Evolutionary conservation across 1,140 invertebrate genomes (phyloP), one percentile per base, ranked within the genome.

Genomic region (Wiebesia pumilae): DNA sequence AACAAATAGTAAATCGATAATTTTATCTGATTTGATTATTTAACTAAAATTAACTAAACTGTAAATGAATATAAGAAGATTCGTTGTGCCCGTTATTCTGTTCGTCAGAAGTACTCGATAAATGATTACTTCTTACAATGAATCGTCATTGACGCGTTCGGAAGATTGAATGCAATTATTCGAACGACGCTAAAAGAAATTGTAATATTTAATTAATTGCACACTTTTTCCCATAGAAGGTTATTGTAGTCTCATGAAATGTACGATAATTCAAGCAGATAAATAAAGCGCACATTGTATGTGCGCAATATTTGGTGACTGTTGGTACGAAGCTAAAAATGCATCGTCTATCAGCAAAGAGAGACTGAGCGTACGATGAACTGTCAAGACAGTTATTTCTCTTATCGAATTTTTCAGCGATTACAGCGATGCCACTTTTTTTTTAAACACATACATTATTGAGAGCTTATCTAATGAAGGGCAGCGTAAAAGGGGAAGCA

Each of bases 401-500:
- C 58, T 78, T 84, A 84, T 84, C 83, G 58, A 84, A 84, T 78
- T 84, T n/a, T 77, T 33, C 54, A 84, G 47, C 19, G 73, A 77
- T 77, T 77, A 84, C 54, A 30, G 12, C 33, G 54, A 40, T 33
- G 38, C 73, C 27, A 47, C 51, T 62, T 78, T 77, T n/a, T n/a
- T 75, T 71, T n/a, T 62, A 40, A 0, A 58, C n/a, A 43, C 19
- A n/a, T 43, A 75, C n/a, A 21, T 7, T 38, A 24, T 38, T 38
- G 38, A 38, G 33, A 21, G 33, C 14, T 71, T 71, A 71, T 71
- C 33, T 71, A 71, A 38, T 35, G 19, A 38, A 71, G 35, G 69
- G 33, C 40, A 38, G 35, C 69, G 7, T 35, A 19, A 35, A 71
- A 71, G 69, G 69, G 21, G 79, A 65, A 81, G 27, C 14, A 38